Conservation (phyloP, 2,797 vertebrate genomes). For the Garrulus glandarius region DNA sequence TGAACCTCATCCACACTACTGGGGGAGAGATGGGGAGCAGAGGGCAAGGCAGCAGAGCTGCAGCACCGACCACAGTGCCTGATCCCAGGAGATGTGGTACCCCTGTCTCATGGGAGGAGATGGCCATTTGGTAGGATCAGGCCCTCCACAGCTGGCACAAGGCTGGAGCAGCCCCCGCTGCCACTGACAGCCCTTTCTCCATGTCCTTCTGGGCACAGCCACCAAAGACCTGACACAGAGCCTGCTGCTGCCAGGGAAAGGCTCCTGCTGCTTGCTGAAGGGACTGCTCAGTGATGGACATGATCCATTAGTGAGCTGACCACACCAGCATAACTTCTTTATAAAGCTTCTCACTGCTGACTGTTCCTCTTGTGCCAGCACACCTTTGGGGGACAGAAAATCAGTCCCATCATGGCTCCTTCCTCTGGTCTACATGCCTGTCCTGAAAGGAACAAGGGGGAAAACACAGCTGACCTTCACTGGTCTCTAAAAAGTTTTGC, state of each 20-base stretch:
- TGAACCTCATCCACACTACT: accelerated
- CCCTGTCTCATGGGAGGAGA: background rate
- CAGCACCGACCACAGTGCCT: accelerated
- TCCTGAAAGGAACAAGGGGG: constrained; percentile 25
- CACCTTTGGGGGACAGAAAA: background rate
- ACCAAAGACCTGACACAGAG: background rate
- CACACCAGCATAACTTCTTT: background rate
- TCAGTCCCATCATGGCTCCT: background rate
- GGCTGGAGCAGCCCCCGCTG: background rate
- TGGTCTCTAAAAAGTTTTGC: background rate
- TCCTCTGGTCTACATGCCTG: background rate
- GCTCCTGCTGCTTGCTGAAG: background rate
- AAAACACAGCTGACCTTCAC: background rate
- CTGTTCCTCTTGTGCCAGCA: constrained; percentile 14
- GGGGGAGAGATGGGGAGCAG: background rate
- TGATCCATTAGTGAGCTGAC: background rate
- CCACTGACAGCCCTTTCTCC: background rate
- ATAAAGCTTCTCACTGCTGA: constrained; percentile 1
- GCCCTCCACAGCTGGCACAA: background rate
- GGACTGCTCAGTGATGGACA: background rate
- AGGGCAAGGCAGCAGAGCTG: background rate
- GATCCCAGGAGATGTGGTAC: background rate
- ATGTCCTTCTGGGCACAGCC: background rate
- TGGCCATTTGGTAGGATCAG: background rate
- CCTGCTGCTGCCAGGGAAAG: constrained; percentile 17